Percentiles rank a stretch among this genome's conserved stretches.
These are phyloP conservation scores for Lomographa bimaculata DNA, from an alignment of 2,888 invertebrate genomes.

Conservation along the genomic window DNA sequence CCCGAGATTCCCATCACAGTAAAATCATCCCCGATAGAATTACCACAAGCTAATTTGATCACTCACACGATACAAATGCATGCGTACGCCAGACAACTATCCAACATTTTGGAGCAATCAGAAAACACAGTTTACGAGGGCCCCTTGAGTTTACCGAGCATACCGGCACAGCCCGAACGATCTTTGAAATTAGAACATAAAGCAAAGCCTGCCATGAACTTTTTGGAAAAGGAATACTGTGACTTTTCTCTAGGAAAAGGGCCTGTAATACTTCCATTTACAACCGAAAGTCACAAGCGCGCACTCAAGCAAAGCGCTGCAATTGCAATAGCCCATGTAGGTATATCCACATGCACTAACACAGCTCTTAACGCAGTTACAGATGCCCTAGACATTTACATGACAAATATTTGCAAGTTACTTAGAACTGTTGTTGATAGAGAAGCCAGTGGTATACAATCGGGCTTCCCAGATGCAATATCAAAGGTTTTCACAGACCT, in stretches of 20 bases:
- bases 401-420: constrained; percentile 72
- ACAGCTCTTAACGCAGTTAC: constrained; percentile 65
- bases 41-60: constrained; percentile 71
- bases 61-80: constrained; percentile 76
- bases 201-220: constrained; percentile 63
- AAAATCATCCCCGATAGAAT: constrained; percentile 71
- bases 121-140: constrained; percentile 67
- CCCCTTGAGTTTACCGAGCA: constrained; percentile 56
- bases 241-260: constrained; percentile 74
- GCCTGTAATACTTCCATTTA: constrained; percentile 66
- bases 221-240: constrained; percentile 69
- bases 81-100: constrained; percentile 60
- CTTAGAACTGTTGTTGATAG: constrained; percentile 67
- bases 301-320: constrained; percentile 73
- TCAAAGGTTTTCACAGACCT: constrained; percentile 76
- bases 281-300: constrained; percentile 73
- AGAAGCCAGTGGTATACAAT: constrained; percentile 67
- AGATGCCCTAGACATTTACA: constrained; percentile 66
- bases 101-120: constrained; percentile 63
- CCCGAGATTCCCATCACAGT: constrained; percentile 76
- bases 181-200: constrained; percentile 58
- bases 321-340: constrained; percentile 71
- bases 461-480: constrained; percentile 72
- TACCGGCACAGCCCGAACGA: constrained; percentile 58
- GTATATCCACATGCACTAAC: constrained; percentile 64